These are phyloP conservation scores for Archips xylosteana DNA, from an alignment of 2,888 invertebrate species.

Conservation along the genomic window DNA sequence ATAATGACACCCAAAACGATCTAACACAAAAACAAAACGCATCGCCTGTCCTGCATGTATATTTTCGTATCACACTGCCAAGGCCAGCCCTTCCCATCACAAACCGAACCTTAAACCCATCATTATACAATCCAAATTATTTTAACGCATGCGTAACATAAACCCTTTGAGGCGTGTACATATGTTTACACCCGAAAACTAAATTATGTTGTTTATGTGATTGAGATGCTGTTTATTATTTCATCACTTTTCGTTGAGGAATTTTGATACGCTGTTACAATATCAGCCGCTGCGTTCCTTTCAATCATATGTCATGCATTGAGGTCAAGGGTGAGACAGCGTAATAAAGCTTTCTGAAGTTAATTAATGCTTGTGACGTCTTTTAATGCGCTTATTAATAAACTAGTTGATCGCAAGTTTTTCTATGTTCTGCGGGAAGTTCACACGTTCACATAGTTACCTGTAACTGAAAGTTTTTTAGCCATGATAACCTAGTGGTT, in stretches of 20 bases:
- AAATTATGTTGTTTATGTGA: conserved; percentile 41
- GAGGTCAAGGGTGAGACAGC: not conserved
- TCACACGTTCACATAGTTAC: too few relatives aligned
- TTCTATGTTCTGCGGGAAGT: too few relatives aligned
- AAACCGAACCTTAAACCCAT: too few relatives aligned
- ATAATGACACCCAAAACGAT: conserved; percentile 15
- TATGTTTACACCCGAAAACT: conserved; percentile 34
- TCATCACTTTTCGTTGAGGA: conserved; percentile 26
- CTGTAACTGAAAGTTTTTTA: too few relatives aligned
- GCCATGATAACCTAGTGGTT: too few relatives aligned
- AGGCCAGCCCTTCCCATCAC: conserved; percentile 14
- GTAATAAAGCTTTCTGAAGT: not conserved
- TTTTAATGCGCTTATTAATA: too few relatives aligned
- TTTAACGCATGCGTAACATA: not conserved
- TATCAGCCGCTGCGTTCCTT: not conserved
- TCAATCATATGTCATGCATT: not conserved
- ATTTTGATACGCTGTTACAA: conserved; percentile 36
- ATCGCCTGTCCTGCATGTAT: not conserved
- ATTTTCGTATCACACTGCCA: conserved; percentile 22
- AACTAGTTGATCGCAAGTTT: too few relatives aligned
- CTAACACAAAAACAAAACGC: conserved; percentile 11
- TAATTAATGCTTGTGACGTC: too few relatives aligned
- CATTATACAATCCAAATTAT: not conserved
- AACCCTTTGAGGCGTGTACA: not conserved
- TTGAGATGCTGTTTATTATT: conserved; percentile 39